Conservation (phyloP, 2,888 invertebrate genomes). For the Chesias legatella region DNA sequence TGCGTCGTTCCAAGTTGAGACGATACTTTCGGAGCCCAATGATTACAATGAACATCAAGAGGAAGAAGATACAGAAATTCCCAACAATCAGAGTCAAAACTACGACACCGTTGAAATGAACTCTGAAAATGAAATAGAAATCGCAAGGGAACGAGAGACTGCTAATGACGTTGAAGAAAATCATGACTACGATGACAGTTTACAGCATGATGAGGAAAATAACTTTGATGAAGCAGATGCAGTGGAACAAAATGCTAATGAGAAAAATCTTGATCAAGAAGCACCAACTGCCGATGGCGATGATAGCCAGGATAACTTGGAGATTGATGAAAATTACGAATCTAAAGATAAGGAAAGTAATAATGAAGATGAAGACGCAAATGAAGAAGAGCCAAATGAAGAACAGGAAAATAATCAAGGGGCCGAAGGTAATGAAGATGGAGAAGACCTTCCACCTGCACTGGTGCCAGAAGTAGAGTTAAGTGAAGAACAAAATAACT, state of each 20-base stretch:
- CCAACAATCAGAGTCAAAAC: constrained; percentile 55
- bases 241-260: constrained; percentile 42
- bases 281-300: constrained; percentile 29
- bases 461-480: constrained; percentile 68
- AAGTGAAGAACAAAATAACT: constrained; percentile 68
- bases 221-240: constrained; percentile 36
- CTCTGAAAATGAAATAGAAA: constrained; percentile 75
- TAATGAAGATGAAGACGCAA: constrained; percentile 37
- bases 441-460: constrained; percentile 58
- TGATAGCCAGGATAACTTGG: constrained; percentile 44
- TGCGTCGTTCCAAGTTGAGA: constrained; percentile 74
- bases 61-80: constrained; percentile 48
- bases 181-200: constrained; percentile 37
- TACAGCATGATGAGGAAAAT: constrained; percentile 36
- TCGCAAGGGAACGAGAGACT: constrained; percentile 59
- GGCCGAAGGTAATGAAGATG: constrained; percentile 54
- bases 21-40: constrained; percentile 72
- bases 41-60: constrained; percentile 52
- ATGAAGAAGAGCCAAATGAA: constrained; percentile 41
- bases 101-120: constrained; percentile 76
- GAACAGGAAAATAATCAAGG: constrained; percentile 46
- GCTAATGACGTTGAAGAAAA: constrained; percentile 37
- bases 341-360: constrained; percentile 40
- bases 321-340: constrained; percentile 37
- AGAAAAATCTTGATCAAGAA: constrained; percentile 33